These are phyloP conservation scores for Disparrhopalites patrizii DNA, from an alignment of 2,888 invertebrate genomes.

Conservation along the genomic window DNA sequence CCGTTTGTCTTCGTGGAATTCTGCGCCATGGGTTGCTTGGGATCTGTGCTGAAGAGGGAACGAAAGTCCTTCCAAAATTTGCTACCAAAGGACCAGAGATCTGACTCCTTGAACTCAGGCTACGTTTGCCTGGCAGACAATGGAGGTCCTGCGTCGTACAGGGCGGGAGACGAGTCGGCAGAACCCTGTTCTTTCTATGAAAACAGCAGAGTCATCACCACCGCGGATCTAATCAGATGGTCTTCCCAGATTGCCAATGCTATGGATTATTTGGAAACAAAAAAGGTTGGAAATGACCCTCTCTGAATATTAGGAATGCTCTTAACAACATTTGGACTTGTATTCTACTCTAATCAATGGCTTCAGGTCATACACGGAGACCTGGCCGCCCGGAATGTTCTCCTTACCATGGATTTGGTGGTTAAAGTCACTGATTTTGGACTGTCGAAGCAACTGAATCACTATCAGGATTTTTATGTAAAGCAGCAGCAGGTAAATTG, in stretches of 20 bases:
- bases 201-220: conserved; percentile 62
- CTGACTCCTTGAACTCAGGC: neutral
- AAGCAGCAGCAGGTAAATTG: neutral
- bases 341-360: neutral
- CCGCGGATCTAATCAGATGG: conserved; percentile 82
- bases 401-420: neutral
- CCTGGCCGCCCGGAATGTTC: conserved; percentile 40
- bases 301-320: neutral
- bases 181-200: neutral
- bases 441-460: neutral
- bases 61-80: neutral
- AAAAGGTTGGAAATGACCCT: conserved; percentile 61
- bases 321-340: neutral
- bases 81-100: neutral
- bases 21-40: neutral
- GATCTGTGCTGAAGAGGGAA: neutral
- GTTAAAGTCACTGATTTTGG: conserved; percentile 13
- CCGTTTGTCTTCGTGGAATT: conserved; percentile 11
- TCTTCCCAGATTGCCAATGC: conserved; percentile 89
- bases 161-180: neutral
- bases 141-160: neutral
- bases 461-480: neutral
- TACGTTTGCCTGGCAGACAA: neutral
- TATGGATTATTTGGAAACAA: conserved; percentile 87
- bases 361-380: conserved; percentile 45